These are phyloP conservation scores for Apteryx owenii DNA, from an alignment of 2,113 vertebrate genomes.

Conservation along the genomic window DNA sequence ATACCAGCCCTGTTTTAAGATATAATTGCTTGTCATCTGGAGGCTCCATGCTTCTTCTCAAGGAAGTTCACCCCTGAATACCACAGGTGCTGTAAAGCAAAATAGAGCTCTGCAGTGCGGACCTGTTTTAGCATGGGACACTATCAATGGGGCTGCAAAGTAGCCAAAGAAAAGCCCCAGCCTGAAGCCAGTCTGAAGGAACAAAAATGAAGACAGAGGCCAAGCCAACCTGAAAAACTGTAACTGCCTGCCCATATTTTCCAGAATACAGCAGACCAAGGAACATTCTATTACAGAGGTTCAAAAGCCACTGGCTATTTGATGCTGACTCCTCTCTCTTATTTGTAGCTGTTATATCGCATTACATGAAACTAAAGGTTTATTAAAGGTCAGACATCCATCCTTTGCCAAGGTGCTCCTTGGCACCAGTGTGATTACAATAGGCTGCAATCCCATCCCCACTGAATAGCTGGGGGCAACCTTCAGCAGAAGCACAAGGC, in stretches of 20 bases:
- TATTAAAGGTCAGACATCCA: background rate
- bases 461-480: background rate
- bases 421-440: background rate
- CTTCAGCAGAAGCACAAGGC: background rate
- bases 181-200: background rate
- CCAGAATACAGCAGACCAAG: background rate
- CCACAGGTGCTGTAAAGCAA: background rate
- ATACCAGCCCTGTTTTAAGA: background rate
- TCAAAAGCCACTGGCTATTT: background rate
- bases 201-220: background rate
- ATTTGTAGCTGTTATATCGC: background rate
- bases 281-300: background rate
- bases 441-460: background rate
- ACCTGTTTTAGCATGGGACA: accelerated
- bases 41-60: background rate
- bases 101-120: background rate
- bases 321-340: background rate
- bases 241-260: background rate
- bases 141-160: background rate
- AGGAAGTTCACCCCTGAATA: background rate
- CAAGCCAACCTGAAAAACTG: background rate
- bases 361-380: background rate
- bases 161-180: background rate
- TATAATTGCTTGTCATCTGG: background rate
- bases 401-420: background rate